A percentile compares a stretch with the other conserved stretches of the same genome.
Conservation (phyloP, 2,797 vertebrate genomes). For the Rachycentron canadum region DNA sequence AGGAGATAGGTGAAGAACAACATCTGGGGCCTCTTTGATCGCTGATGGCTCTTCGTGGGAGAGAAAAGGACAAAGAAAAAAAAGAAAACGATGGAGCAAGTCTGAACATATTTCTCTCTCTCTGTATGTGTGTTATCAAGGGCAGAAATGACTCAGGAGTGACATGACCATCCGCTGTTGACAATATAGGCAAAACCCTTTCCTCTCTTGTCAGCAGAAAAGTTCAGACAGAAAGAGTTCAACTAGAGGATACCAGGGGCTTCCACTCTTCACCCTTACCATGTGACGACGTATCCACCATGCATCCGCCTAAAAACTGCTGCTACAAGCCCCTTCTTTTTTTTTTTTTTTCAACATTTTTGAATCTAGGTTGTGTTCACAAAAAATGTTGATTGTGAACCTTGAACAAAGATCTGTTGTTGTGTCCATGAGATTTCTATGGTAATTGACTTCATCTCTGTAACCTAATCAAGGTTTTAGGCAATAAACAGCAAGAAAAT, state of each 20-base stretch:
- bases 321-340: slow-evolving; percentile 15
- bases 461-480: slow-evolving; percentile 67
- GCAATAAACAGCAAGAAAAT: slow-evolving; percentile 53
- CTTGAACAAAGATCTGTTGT: slow-evolving; percentile 61
- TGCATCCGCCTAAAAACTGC: slow-evolving; percentile 22
- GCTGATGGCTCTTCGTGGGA: slow-evolving; percentile 52
- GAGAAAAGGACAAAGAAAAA: slow-evolving; percentile 34
- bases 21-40: slow-evolving; percentile 77
- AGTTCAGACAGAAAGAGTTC: slow-evolving; percentile 46
- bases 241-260: slow-evolving; percentile 31
- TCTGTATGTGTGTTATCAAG: slow-evolving; percentile 43
- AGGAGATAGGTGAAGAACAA: slow-evolving; percentile 66
- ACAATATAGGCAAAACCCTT: slow-evolving; percentile 49
- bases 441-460: slow-evolving; percentile 57
- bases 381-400: slow-evolving; percentile 34
- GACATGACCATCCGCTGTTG: slow-evolving; percentile 40
- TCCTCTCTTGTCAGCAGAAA: slow-evolving; percentile 51
- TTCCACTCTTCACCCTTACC: slow-evolving; percentile 22
- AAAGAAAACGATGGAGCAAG: neutral
- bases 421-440: slow-evolving; percentile 44
- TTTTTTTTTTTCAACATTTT: slow-evolving; percentile 2
- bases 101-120: slow-evolving; percentile 46
- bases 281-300: neutral
- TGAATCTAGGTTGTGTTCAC: slow-evolving; percentile 40
- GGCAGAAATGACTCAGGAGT: slow-evolving; percentile 47